These are phyloP conservation scores for Bursaphelenchus mucronatus DNA, from an alignment of 1,140 invertebrate genomes.

Conservation along the genomic window DNA sequence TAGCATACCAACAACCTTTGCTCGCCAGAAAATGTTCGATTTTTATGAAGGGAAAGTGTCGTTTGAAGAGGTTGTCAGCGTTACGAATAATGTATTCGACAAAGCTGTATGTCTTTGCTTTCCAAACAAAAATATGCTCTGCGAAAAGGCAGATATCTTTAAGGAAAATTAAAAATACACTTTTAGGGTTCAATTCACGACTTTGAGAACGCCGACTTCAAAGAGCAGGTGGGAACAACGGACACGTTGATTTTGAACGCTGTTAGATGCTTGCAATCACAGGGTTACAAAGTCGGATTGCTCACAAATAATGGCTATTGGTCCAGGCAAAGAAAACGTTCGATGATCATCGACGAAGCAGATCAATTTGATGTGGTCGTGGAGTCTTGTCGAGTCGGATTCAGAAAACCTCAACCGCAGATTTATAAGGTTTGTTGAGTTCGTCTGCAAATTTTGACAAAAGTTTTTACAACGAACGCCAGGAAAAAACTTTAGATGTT, in stretches of 20 bases:
- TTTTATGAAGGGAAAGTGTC: not conserved
- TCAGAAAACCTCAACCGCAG: conserved; percentile 11
- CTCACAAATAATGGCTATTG: conserved; percentile 25
- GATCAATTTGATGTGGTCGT: conserved; percentile 17
- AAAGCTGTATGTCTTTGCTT: not conserved
- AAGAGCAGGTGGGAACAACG: not conserved
- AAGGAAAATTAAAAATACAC: not conserved
- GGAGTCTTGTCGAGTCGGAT: conserved; percentile 8
- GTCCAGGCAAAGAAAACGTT: not conserved
- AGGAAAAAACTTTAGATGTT: too few relatives aligned
- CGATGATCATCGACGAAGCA: conserved; percentile 3
- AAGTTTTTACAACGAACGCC: too few relatives aligned
- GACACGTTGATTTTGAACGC: conserved; percentile 13
- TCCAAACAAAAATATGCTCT: not conserved
- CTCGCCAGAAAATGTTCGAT: not conserved
- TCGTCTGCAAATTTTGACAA: too few relatives aligned
- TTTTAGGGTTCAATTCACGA: not conserved
- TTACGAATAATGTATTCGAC: conserved; percentile 3
- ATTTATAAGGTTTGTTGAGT: conserved; percentile 7
- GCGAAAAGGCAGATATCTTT: too few relatives aligned
- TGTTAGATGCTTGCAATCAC: not conserved
- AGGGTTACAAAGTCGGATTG: conserved; percentile 24
- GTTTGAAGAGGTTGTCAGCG: conserved; percentile 2
- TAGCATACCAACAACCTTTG: not conserved
- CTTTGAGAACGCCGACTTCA: not conserved